Evolutionary conservation across 1,140 invertebrate species (phyloP).

Genomic region (Cotesia vestalis): DNA sequence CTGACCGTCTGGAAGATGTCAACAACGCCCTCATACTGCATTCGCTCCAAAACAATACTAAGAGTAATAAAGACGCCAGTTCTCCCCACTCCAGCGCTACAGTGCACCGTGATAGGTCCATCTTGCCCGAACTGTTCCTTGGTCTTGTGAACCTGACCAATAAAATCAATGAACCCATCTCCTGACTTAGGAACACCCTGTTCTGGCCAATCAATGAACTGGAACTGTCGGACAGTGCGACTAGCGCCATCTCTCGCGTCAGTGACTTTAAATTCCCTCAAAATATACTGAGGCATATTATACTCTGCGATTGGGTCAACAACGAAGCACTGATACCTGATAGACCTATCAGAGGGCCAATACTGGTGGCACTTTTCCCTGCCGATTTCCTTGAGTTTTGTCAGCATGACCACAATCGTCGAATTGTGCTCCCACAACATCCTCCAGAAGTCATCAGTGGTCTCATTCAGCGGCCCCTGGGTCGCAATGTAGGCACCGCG

Average conservation of each 20-base stretch:
- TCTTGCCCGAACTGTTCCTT: constrained; percentile 99
- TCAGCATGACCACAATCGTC: constrained; percentile 98
- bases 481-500: constrained; percentile 96
- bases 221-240: constrained; percentile 96
- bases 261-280: constrained; percentile 98
- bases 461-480: constrained; percentile 94
- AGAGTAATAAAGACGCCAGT: constrained; percentile 99
- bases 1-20: constrained; percentile 99
- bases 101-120: constrained; percentile 99
- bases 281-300: constrained; percentile 98
- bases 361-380: constrained; percentile 98
- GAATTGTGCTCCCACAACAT: constrained; percentile 99
- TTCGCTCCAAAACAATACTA: constrained; percentile 97
- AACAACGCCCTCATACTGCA: constrained; percentile 98
- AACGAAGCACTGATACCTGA: constrained; percentile 95
- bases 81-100: constrained; percentile 94
- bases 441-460: constrained; percentile 98
- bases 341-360: constrained; percentile 97
- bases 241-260: constrained; percentile 94
- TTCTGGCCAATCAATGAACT: constrained; percentile 99
- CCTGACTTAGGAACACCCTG: constrained; percentile 97
- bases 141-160: constrained; percentile 99
- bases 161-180: constrained; percentile 97
- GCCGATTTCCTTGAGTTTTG: constrained; percentile 97
- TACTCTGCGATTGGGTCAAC: constrained; percentile 99